Evolutionary conservation across 1,140 invertebrate species (phyloP), one percentile per base, ranked within the genome.

Genomic region (Procambarus clarkii): DNA sequence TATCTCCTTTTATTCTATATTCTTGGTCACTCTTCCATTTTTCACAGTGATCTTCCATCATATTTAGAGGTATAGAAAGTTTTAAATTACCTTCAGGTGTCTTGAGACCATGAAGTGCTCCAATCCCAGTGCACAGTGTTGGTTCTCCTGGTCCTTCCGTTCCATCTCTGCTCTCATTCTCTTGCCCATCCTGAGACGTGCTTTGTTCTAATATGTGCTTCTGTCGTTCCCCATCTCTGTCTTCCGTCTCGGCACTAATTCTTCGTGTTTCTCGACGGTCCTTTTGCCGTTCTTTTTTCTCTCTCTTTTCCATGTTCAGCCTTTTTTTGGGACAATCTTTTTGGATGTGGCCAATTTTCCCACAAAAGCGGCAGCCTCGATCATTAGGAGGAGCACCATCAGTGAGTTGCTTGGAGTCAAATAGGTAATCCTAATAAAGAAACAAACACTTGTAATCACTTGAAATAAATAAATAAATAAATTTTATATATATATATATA

Each of bases 311-410:
- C 64, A 84, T 83, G n/a, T 76, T 90, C 0, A 84, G 46, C 80
- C 74, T 82, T 21, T 90, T 90, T 48, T 90, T 90, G 2, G 93
- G 92, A 93, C 96, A 96, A 58, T 96, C 95, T 91, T 95, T 95
- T 3, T 95, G 95, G 91, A 96, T 95, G 93, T 96, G 96, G 54
- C 96, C 96, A 91, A 96, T 96, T 93, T 95, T 95, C 77, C 95
- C 95, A 94, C 96, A 96, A 34, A 94, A 93, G 48, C 95, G 94
- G 93, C 96, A 96, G 50, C 95, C 95, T 46, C 95, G 93, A 92
- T 96, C 95, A 93, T 95, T 95, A 8, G 96, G 96, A 24, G 95
- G 95, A 21, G 94, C 93, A n/a, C 95, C 95, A 48, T 95, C 94
- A 13, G 94, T 94, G 50, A 93, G 90, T 74, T 96, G 93, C 13